Percentiles rank a stretch among this genome's conserved stretches.
Evolutionary conservation across 2,113 vertebrate genomes (phyloP).

Genomic region (Cyprinodon brontotheroides): DNA sequence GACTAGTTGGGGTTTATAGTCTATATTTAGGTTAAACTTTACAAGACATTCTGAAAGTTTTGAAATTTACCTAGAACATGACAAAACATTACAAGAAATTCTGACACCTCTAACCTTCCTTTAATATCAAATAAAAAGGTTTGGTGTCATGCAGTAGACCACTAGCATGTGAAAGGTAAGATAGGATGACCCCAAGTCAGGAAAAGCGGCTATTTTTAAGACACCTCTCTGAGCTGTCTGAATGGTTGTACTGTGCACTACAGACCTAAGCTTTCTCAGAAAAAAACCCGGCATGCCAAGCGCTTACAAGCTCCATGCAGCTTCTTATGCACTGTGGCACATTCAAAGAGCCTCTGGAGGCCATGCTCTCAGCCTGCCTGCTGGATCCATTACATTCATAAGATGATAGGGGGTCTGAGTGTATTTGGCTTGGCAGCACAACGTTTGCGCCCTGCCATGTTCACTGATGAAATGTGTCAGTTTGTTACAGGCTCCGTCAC

Average conservation of each 20-base stretch:
- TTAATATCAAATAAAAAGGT: neutral
- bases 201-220: slow-evolving; percentile 20
- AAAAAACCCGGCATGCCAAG: slow-evolving; percentile 9
- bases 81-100: neutral
- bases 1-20: neutral
- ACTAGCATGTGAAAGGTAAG: neutral
- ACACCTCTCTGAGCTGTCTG: slow-evolving; percentile 35
- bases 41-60: neutral
- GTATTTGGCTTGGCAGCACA: slow-evolving; percentile 59
- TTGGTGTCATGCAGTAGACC: neutral
- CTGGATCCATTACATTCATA: slow-evolving; percentile 64
- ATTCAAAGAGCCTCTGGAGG: slow-evolving; percentile 44
- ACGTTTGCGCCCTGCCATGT: slow-evolving; percentile 61
- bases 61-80: neutral
- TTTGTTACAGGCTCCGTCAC: slow-evolving; percentile 31
- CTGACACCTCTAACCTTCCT: neutral
- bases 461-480: slow-evolving; percentile 53
- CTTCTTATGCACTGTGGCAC: slow-evolving; percentile 31
- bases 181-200: slow-evolving; percentile 11
- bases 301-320: slow-evolving; percentile 1
- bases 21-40: neutral
- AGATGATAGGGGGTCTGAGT: slow-evolving; percentile 50
- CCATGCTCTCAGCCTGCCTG: slow-evolving; percentile 37
- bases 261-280: slow-evolving; percentile 26
- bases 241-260: slow-evolving; percentile 24